Evolutionary conservation across 30 jellyfish, hydroid and myxozoan genomes (phyloP).

Genomic region (Turritopsis rubra): DNA sequence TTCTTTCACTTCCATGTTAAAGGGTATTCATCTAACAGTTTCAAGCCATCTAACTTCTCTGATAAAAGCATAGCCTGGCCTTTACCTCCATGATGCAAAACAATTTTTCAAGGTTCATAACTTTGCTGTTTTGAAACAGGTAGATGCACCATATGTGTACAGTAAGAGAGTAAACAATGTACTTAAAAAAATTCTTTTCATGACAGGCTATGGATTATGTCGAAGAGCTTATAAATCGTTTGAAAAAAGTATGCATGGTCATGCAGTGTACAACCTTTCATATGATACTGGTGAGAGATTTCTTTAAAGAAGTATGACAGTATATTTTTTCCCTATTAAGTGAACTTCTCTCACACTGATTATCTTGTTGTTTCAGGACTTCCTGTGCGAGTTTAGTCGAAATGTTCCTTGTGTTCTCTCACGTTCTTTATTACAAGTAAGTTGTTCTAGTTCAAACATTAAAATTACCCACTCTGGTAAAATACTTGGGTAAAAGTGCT

Average conservation of each 20-base stretch:
- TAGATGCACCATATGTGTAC: neutral
- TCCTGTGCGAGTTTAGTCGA: constrained; percentile 50
- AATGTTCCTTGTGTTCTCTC: constrained; percentile 83
- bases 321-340: neutral
- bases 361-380: constrained; percentile 30
- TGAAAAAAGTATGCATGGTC: constrained; percentile 30
- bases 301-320: too few species aligned
- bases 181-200: neutral
- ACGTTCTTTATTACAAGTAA: constrained; percentile 60
- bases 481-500: too few species aligned
- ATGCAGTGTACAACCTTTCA: constrained; percentile 56
- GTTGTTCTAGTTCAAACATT: neutral
- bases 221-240: constrained; percentile 27
- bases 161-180: neutral
- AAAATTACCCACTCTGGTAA: too few species aligned
- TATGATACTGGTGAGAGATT: constrained; percentile 31
- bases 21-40: too few species aligned
- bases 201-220: constrained; percentile 36
- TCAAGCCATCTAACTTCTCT: too few species aligned
- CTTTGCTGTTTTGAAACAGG: too few species aligned
- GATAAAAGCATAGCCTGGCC: too few species aligned
- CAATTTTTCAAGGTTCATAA: too few species aligned
- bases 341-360: neutral
- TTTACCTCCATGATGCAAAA: too few species aligned
- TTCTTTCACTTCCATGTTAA: too few species aligned